Evolutionary conservation across 2,113 vertebrate species (phyloP), one percentile per base, ranked within the genome.

Genomic region (Peromyscus polionotus): DNA sequence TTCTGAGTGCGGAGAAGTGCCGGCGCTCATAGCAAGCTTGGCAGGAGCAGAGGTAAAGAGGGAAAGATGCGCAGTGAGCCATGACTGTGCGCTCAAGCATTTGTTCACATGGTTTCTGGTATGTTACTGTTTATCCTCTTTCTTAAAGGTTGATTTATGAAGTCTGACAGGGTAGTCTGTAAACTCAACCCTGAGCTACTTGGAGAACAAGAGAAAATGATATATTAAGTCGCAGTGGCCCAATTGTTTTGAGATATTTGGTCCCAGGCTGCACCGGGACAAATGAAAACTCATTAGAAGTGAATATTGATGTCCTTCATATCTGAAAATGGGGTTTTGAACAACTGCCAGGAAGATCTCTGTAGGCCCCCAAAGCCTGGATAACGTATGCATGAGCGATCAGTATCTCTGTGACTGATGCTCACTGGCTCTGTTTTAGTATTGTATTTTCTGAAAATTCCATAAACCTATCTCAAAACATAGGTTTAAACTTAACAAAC

Each of bases 271-370:
- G 93, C 39, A 95, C 36, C 12, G 51, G 72, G 86, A 94, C 95
- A 98, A 96, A 96, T 90, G 83, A 91, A 97, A 97, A 87, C 96
- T 96, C 95, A 96, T 98, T 97, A 96, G 95, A 93, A 95, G 65
- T 93, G 83, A 95, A 80, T 93, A 96, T 94, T 65, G 4, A 84
- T 97, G 91, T 95, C 83, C 83, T 95, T 98, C 83, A 77, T 75
- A 87, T 36, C 93, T 91, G 88, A 68, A 96, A 97, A 96, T 57
- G 20, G 88, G 36, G 57, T 84, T 96, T 93, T 91, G 0, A 77
- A 42, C 10, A 88, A 94, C 95, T 97, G 89, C 84, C 81, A 90
- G 90, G 77, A 67, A 77, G 54, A 0, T 48, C 51, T 98, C 93
- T 54, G 24, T 67, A 95, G 94, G 77, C 5, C 33, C 1, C 33